Percentiles rank a stretch among this genome's conserved stretches.
These are phyloP conservation scores for Thaumetopoea pityocampa DNA, from an alignment of 1,140 invertebrate species.

Conservation along the genomic window DNA sequence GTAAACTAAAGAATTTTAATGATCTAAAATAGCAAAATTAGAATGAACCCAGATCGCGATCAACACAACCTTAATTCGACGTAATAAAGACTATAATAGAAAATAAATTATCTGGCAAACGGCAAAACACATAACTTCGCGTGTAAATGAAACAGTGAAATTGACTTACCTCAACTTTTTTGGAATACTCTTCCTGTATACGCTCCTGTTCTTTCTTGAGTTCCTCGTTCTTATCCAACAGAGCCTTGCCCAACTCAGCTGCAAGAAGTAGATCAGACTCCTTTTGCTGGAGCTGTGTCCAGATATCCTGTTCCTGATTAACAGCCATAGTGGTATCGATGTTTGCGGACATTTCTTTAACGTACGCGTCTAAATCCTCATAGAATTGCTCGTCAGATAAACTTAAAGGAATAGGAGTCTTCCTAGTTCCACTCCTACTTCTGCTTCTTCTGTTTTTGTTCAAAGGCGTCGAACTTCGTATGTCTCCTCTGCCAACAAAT, in stretches of 20 bases:
- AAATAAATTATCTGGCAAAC: too few species aligned
- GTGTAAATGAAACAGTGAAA: constrained; percentile 22
- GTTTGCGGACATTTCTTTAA: constrained; percentile 74
- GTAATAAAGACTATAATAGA: too few species aligned
- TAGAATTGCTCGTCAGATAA: constrained; percentile 73
- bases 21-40: too few species aligned
- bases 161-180: constrained; percentile 90
- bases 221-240: constrained; percentile 96
- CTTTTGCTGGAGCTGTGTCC: constrained; percentile 91
- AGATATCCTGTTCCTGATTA: constrained; percentile 82
- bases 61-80: too few species aligned
- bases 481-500: constrained; percentile 54
- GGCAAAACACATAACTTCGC: too few species aligned
- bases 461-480: constrained; percentile 24
- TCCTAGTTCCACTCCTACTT: constrained; percentile 45
- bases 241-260: constrained; percentile 95
- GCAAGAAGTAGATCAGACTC: constrained; percentile 94
- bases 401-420: constrained; percentile 40
- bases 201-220: constrained; percentile 90
- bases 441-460: constrained; percentile 45
- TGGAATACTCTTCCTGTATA: constrained; percentile 91
- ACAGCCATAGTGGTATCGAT: constrained; percentile 53
- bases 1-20: too few species aligned
- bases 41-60: too few species aligned
- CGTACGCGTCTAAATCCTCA: constrained; percentile 77